Evolutionary conservation across 2,888 invertebrate species (phyloP).

Genomic region (Kuschelorhynchus macadamiae): DNA sequence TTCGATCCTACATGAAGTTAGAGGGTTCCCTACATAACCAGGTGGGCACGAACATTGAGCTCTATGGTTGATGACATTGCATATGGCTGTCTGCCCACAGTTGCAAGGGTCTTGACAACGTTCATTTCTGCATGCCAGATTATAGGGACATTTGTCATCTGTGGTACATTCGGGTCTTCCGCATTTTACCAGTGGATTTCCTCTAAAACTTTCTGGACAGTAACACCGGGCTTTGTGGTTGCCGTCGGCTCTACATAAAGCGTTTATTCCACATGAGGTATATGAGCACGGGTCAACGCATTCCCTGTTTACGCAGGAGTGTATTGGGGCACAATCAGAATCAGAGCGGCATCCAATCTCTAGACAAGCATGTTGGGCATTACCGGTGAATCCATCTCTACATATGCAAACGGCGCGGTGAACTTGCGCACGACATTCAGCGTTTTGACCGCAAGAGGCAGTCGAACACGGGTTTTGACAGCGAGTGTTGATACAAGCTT

Average conservation of each 20-base stretch:
- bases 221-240: constrained; percentile 88
- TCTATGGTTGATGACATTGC: constrained; percentile 82
- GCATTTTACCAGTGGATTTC: constrained; percentile 86
- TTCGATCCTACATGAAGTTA: constrained; percentile 75
- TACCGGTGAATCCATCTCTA: constrained; percentile 86
- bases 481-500: constrained; percentile 83
- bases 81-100: constrained; percentile 84
- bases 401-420: constrained; percentile 89
- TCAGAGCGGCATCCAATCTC: constrained; percentile 89
- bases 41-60: constrained; percentile 87
- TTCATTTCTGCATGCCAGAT: constrained; percentile 83
- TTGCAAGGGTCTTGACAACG: constrained; percentile 88
- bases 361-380: constrained; percentile 83
- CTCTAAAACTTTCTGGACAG: constrained; percentile 84
- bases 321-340: constrained; percentile 85
- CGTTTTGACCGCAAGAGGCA: constrained; percentile 80
- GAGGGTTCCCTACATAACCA: constrained; percentile 85
- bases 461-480: constrained; percentile 84
- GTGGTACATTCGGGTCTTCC: constrained; percentile 82
- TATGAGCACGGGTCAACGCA: constrained; percentile 85
- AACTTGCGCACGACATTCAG: constrained; percentile 82
- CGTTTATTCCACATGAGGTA: constrained; percentile 85
- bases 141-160: constrained; percentile 84
- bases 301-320: constrained; percentile 86
- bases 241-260: constrained; percentile 81